Percentiles rank a stretch among this genome's conserved stretches.
Conservation (phyloP, 2,113 vertebrate genomes). For the Apus apus region DNA sequence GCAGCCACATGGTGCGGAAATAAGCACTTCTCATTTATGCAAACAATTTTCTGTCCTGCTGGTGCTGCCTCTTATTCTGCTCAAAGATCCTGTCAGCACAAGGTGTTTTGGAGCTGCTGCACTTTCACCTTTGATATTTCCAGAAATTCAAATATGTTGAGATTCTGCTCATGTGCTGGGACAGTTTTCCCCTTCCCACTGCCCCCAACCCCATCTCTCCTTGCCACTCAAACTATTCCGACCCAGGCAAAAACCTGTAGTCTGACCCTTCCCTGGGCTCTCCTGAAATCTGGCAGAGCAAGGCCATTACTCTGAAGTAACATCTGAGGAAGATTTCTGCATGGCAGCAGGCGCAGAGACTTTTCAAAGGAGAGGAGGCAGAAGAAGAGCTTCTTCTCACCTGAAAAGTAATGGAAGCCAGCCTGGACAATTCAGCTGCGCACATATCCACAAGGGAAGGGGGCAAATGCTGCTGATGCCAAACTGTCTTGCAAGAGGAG, state of each 20-base stretch:
- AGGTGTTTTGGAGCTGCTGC: not conserved
- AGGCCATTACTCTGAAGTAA: not conserved
- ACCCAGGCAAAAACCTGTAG: not conserved
- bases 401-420: not conserved
- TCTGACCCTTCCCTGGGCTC: not conserved
- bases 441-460: not conserved
- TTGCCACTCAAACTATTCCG: not conserved
- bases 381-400: not conserved
- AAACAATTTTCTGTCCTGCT: not conserved
- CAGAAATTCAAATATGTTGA: not conserved
- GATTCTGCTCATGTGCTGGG: not conserved
- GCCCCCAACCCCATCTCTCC: not conserved
- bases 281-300: not conserved
- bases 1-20: not conserved
- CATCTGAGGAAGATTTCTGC: not conserved
- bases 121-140: not conserved
- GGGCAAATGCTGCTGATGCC: not conserved
- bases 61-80: not conserved
- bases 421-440: not conserved
- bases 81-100: not conserved
- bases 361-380: not conserved
- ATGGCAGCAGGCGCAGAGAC: rapidly evolving
- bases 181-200: not conserved
- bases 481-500: not conserved
- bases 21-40: not conserved